Percentiles rank a stretch among this genome's conserved stretches.
These are phyloP conservation scores for Gallinago jamesoni DNA, from an alignment of 2,113 vertebrate genomes.

Conservation along the genomic window DNA sequence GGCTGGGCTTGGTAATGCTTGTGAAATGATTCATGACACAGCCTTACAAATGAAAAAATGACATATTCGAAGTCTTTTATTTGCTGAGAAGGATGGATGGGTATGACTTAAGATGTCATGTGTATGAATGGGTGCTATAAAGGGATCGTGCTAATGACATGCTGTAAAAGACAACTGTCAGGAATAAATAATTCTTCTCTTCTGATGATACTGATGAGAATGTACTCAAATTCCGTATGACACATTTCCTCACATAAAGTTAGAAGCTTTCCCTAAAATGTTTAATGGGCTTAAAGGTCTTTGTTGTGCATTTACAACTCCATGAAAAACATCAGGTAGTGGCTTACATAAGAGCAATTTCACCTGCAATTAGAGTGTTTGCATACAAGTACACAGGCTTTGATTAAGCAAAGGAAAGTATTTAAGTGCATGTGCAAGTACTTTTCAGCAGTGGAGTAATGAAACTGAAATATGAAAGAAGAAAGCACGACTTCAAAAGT, in stretches of 20 bases:
- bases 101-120: conserved; percentile 71
- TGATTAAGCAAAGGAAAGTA: conserved; percentile 38
- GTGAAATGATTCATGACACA: conserved; percentile 64
- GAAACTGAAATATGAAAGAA: not conserved
- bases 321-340: not conserved
- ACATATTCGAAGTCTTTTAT: conserved; percentile 66
- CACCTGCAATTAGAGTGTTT: conserved; percentile 38
- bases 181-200: conserved; percentile 68
- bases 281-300: not conserved
- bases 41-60: conserved; percentile 64
- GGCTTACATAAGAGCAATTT: conserved; percentile 27
- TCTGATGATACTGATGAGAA: conserved; percentile 53
- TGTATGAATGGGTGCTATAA: conserved; percentile 72
- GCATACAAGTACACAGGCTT: conserved; percentile 24
- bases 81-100: conserved; percentile 68
- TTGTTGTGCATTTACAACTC: not conserved
- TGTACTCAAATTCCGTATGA: not conserved
- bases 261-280: conserved; percentile 25
- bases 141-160: conserved; percentile 64
- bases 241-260: not conserved
- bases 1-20: conserved; percentile 59
- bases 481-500: not conserved
- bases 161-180: conserved; percentile 68
- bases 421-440: not conserved
- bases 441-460: not conserved